These are phyloP conservation scores for Gymnothorax javanicus DNA, from an alignment of 2,797 vertebrate genomes.

Conservation along the genomic window DNA sequence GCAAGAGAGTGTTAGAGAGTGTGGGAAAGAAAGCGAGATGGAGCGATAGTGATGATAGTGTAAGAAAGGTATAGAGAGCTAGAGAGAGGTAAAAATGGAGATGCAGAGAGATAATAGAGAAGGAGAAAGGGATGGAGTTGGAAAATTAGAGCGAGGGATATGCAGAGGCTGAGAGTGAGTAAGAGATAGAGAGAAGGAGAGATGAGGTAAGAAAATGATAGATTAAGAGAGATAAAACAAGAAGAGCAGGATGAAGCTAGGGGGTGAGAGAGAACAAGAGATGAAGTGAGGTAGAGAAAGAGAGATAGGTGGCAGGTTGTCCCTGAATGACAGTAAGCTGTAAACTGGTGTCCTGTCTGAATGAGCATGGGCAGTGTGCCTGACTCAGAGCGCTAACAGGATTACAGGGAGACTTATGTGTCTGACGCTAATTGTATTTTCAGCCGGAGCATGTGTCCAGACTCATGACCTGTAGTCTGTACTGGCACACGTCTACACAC, in stretches of 20 bases:
- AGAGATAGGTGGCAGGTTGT: neutral
- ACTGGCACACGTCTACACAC: slow-evolving; percentile 48
- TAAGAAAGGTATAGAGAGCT: neutral
- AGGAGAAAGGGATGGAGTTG: too few relatives aligned
- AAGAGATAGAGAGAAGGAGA: neutral
- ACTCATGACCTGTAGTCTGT: slow-evolving; percentile 56
- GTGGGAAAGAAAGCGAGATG: too few relatives aligned
- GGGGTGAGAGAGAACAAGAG: slow-evolving; percentile 45
- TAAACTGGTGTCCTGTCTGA: slow-evolving; percentile 82
- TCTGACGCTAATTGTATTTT: slow-evolving; percentile 86
- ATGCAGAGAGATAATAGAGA: too few relatives aligned
- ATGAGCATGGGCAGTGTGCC: slow-evolving; percentile 88
- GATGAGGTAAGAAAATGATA: slow-evolving; percentile 47
- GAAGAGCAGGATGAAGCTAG: too few relatives aligned
- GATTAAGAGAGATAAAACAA: too few relatives aligned
- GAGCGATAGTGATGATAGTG: slow-evolving; percentile 37
- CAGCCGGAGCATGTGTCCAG: slow-evolving; percentile 82
- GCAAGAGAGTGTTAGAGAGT: neutral
- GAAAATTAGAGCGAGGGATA: neutral
- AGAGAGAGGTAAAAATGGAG: too few relatives aligned
- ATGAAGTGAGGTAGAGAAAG: neutral
- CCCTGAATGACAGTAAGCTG: slow-evolving; percentile 75
- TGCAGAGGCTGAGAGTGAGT: neutral
- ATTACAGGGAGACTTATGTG: slow-evolving; percentile 88
- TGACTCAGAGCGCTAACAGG: slow-evolving; percentile 86